phyloP scores from a whole-genome alignment of 1,140 invertebrate species.

The Tyrophagus putrescentiae region DNA sequence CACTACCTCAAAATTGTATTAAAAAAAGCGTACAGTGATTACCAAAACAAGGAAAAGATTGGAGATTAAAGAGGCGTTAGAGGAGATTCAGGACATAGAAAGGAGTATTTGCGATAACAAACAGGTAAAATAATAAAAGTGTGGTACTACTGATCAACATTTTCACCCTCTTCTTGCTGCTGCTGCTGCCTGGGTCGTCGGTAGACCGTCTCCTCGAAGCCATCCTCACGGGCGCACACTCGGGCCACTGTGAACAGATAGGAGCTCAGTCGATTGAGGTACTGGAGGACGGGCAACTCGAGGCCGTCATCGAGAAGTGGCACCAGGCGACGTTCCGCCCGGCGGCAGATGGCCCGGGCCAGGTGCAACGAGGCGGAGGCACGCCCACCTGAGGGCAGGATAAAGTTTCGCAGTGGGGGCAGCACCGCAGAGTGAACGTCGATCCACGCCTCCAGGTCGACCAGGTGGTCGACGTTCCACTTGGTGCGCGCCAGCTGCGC shows the following conservation, averaged over 20 bases:
- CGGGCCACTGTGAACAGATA: conserved; percentile 53
- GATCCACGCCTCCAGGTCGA: conserved; percentile 57
- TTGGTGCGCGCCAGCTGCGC: conserved; percentile 31
- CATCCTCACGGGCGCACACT: conserved; percentile 47
- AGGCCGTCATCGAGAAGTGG: conserved; percentile 35
- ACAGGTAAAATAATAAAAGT: no score
- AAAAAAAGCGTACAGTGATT: no score
- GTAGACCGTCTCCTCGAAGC: conserved; percentile 50
- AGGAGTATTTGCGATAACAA: no score
- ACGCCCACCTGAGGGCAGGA: conserved; percentile 58
- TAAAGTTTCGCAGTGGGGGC: conserved; percentile 55
- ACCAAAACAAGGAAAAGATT: no score
- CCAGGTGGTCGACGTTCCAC: conserved; percentile 31
- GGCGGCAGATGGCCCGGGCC: conserved; percentile 51
- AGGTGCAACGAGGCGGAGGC: conserved; percentile 51
- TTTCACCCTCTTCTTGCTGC: no score
- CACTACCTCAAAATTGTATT: no score
- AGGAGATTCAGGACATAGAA: no score
- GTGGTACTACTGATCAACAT: no score
- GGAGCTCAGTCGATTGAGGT: conserved; percentile 43
- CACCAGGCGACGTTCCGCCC: conserved; percentile 44
- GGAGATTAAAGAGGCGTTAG: no score
- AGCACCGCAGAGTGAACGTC: conserved; percentile 48
- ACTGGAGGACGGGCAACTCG: conserved; percentile 27
- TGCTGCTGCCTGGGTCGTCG: no score